Evolutionary conservation across 2,888 invertebrate species (phyloP), one percentile per base, ranked within the genome.

Genomic region (Lathronympha strigana): DNA sequence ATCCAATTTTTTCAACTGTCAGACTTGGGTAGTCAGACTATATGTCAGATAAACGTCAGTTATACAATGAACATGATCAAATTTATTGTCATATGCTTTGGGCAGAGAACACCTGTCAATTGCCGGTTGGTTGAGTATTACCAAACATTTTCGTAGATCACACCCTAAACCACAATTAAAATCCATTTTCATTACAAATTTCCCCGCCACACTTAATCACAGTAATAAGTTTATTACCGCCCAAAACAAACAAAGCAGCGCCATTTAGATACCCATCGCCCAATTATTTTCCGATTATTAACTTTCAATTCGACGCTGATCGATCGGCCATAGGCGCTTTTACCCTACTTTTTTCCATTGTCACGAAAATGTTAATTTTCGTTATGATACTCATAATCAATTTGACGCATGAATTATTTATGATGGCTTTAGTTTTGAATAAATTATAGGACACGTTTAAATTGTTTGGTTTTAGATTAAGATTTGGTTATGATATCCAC

Each of bases 371-470:
- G 55, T 28, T 50, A 67, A 60, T 68, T 61, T 47, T 51, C 54
- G 38, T 54, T 62, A 67, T 63, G 67, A 61, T 61, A 67, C 49
- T 40, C 55, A 53, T 58, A 64, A 69, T 69, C 68, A 70, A 70
- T 69, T 69, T 67, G 54, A 61, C 50, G 23, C 15, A 57, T 70
- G 67, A 69, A 69, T 70, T 51, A 70, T 68, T 66, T 49, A 66
- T 64, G 53, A 64, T 58, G 54, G 21, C 19, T 55, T 36, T 4
- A 31, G 58, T 36, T 63, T 58, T 57, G 63, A 63, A 63, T 63
- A 63, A 63, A 63, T 63, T 51, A 51, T n/a, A 11, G 17, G n/a
- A 28, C n/a, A 28, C 17, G 8, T 31, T 31, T 45, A 31, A 45
- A 45, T 17, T 45, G 31, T 45, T 45, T 57, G 17, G 17, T 19